Evolutionary conservation across 37 sponge, comb jelly and placozoan species (phyloP).

Genomic region (Spongilla lacustris): DNA sequence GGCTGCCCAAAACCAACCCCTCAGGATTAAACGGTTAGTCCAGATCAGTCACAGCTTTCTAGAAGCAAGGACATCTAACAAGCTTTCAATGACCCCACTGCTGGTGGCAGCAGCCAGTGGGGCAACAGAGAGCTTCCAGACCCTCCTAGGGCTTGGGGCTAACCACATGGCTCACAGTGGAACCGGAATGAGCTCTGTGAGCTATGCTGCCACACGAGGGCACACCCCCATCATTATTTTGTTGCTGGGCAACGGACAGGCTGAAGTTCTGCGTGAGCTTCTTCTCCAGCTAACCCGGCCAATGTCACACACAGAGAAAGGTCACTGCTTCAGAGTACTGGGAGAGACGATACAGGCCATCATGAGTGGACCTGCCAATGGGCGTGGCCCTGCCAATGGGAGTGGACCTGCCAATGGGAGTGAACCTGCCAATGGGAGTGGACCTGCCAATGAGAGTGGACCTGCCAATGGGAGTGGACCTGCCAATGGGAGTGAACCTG

Average conservation of each 20-base stretch:
- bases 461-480: too few relatives aligned
- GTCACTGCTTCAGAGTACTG: constrained; percentile 8
- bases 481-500: too few relatives aligned
- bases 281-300: background rate
- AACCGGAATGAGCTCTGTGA: constrained; percentile 13
- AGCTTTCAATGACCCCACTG: constrained; percentile 18
- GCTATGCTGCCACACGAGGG: constrained; percentile 12
- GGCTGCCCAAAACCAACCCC: constrained; percentile 10
- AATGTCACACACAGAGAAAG: background rate
- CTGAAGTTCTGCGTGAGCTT: constrained; percentile 10
- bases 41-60: background rate
- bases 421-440: too few relatives aligned
- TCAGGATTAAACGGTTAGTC: background rate
- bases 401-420: too few relatives aligned
- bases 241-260: background rate
- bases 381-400: too few relatives aligned
- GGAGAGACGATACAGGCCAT: background rate
- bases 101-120: constrained; percentile 40
- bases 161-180: background rate
- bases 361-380: background rate
- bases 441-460: too few relatives aligned
- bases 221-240: constrained; percentile 14
- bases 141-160: constrained; percentile 22
- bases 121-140: constrained; percentile 11
- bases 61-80: constrained; percentile 9